A percentile compares a stretch with the other conserved stretches of the same genome.
phyloP scores from a whole-genome alignment of 2,888 invertebrate genomes.

The Flabesymbios commensalis region DNA sequence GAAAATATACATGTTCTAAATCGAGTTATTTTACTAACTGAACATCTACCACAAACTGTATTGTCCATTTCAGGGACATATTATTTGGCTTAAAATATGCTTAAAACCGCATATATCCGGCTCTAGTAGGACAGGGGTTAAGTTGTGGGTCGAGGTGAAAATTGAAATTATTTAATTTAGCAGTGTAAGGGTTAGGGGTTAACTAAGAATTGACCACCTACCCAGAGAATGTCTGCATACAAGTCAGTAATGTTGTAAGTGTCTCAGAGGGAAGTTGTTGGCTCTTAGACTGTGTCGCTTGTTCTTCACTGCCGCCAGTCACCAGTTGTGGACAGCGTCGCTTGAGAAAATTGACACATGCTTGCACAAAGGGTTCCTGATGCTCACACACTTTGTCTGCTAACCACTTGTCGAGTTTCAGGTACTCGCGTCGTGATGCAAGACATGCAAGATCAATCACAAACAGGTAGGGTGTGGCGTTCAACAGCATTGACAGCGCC shows the following conservation, averaged over 20 bases:
- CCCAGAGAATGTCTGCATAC: slow-evolving; percentile 74
- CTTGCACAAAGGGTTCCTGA: slow-evolving; percentile 63
- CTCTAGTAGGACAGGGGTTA: too few species aligned
- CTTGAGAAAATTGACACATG: slow-evolving; percentile 63
- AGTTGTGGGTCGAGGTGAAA: too few species aligned
- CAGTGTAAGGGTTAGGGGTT: too few species aligned
- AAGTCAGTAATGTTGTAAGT: slow-evolving; percentile 83
- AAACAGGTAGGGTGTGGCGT: slow-evolving; percentile 78
- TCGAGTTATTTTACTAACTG: too few species aligned
- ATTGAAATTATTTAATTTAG: too few species aligned
- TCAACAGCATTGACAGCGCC: slow-evolving; percentile 87
- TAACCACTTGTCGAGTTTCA: slow-evolving; percentile 98
- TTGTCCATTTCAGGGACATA: too few species aligned
- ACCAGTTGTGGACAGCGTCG: slow-evolving; percentile 86
- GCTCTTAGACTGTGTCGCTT: slow-evolving; percentile 67
- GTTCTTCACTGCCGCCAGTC: slow-evolving; percentile 77
- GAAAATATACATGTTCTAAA: too few species aligned
- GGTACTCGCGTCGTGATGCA: slow-evolving; percentile 93
- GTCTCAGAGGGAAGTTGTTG: slow-evolving; percentile 90
- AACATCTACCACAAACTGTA: too few species aligned
- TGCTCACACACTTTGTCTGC: slow-evolving; percentile 96
- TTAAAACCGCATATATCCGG: too few species aligned
- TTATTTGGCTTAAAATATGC: too few species aligned
- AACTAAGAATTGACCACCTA: slow-evolving; percentile 46
- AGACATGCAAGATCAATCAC: slow-evolving; percentile 97